A percentile compares a stretch with the other conserved stretches of the same genome.
phyloP scores from a whole-genome alignment of 2,888 invertebrate species.

The Endotricha flammealis region DNA sequence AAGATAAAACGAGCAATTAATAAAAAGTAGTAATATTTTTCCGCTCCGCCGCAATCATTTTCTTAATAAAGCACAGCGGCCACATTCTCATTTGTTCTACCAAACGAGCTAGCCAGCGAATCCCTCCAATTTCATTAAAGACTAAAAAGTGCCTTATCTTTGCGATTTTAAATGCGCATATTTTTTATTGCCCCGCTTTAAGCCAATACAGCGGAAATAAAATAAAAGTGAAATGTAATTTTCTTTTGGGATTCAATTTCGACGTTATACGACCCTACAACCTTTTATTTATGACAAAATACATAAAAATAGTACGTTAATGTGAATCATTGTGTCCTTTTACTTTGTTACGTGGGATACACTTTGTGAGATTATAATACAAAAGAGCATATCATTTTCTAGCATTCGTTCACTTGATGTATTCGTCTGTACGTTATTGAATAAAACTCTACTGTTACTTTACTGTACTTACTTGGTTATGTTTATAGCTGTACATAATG shows the following conservation, averaged over 20 bases:
- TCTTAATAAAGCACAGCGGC: conserved; percentile 17
- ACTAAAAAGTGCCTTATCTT: conserved; percentile 26
- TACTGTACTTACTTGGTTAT: too few relatives aligned
- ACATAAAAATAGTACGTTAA: conserved; percentile 11
- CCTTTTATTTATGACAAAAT: conserved; percentile 16
- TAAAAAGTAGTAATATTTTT: conserved; percentile 14
- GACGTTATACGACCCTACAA: conserved; percentile 26
- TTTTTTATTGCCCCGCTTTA: conserved; percentile 27
- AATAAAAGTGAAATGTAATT: conserved; percentile 34
- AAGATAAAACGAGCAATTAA: conserved; percentile 11
- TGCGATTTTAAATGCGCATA: conserved; percentile 32
- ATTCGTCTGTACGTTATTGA: too few relatives aligned
- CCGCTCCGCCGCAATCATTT: conserved; percentile 12
- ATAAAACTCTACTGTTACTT: too few relatives aligned
- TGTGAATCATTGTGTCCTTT: conserved; percentile 8
- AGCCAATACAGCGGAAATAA: conserved; percentile 29
- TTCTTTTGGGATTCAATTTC: conserved; percentile 28
- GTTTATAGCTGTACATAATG: too few relatives aligned
- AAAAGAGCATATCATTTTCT: conserved; percentile 2
- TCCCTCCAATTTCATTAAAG: conserved; percentile 32
- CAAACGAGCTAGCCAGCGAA: conserved; percentile 23
- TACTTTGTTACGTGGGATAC: conserved; percentile 3
- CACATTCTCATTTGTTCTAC: conserved; percentile 26
- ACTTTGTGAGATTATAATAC: conserved; percentile 3
- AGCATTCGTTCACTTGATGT: conserved; percentile 1